Conservation (phyloP, 2,888 invertebrate species). For the Altica lythri region DNA sequence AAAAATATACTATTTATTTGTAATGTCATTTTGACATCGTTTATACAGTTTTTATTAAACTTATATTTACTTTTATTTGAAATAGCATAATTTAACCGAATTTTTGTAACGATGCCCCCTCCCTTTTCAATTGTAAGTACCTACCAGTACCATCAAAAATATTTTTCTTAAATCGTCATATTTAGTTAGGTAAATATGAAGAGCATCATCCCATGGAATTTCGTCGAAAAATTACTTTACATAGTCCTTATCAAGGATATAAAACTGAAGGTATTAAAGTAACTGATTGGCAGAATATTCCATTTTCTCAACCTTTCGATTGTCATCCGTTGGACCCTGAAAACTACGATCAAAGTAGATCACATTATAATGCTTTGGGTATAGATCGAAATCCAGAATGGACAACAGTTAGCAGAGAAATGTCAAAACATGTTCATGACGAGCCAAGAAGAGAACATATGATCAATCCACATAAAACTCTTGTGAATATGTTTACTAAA, state of each 20-base stretch:
- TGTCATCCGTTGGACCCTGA: conserved; percentile 35
- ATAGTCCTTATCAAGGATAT: conserved; percentile 26
- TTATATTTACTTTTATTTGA: too few relatives aligned
- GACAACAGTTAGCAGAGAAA: conserved; percentile 32
- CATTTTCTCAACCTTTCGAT: conserved; percentile 34
- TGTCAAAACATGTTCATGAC: conserved; percentile 24
- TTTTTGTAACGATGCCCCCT: too few relatives aligned
- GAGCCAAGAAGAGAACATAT: conserved; percentile 21
- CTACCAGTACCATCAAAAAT: too few relatives aligned
- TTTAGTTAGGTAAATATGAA: not conserved
- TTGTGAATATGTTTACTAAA: conserved; percentile 27
- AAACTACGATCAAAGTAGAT: conserved; percentile 33
- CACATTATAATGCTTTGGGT: conserved; percentile 37
- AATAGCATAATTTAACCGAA: too few relatives aligned
- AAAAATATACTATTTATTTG: too few relatives aligned
- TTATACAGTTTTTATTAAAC: too few relatives aligned
- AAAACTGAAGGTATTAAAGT: conserved; percentile 33
- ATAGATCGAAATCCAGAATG: conserved; percentile 17
- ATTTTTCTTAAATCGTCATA: too few relatives aligned
- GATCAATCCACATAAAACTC: conserved; percentile 24
- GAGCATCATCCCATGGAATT: conserved; percentile 9
- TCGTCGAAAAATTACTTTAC: conserved; percentile 26
- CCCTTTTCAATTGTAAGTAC: too few relatives aligned
- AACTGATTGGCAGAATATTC: conserved; percentile 34
- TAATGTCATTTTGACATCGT: too few relatives aligned